These are phyloP conservation scores for Pristionchus japonicus DNA, from an alignment of 2,888 invertebrate genomes.

Conservation along the genomic window DNA sequence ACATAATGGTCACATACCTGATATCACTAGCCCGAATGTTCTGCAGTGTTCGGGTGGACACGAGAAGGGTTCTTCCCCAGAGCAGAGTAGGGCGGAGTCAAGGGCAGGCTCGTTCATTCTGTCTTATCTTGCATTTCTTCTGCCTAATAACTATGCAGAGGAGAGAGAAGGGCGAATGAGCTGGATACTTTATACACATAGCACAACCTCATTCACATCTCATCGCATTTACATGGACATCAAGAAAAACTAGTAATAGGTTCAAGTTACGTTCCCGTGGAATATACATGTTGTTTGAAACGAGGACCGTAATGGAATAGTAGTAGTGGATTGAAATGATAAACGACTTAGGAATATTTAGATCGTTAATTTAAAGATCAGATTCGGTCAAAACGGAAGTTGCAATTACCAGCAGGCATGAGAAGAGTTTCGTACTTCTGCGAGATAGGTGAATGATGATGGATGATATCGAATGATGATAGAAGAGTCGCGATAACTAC, in stretches of 20 bases:
- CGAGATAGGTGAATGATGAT: slow-evolving; percentile 75
- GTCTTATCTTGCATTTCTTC: slow-evolving; percentile 7
- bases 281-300: not conserved
- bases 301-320: not conserved
- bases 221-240: not conserved
- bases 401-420: slow-evolving; percentile 76
- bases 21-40: too few species aligned
- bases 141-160: slow-evolving; percentile 8
- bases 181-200: slow-evolving; percentile 37
- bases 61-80: not conserved
- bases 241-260: not conserved
- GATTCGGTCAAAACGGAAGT: slow-evolving; percentile 58
- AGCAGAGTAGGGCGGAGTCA: not conserved
- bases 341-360: not conserved
- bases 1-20: too few species aligned
- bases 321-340: not conserved
- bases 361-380: not conserved
- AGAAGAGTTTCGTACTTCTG: slow-evolving; percentile 77
- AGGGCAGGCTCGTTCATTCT: not conserved
- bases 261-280: not conserved
- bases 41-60: too few species aligned
- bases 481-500: slow-evolving; percentile 77
- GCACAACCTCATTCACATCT: not conserved
- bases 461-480: slow-evolving; percentile 77
- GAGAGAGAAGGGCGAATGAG: not conserved